These are phyloP conservation scores for Amaurobius ferox DNA, from an alignment of 2,888 invertebrate genomes.

Conservation along the genomic window DNA sequence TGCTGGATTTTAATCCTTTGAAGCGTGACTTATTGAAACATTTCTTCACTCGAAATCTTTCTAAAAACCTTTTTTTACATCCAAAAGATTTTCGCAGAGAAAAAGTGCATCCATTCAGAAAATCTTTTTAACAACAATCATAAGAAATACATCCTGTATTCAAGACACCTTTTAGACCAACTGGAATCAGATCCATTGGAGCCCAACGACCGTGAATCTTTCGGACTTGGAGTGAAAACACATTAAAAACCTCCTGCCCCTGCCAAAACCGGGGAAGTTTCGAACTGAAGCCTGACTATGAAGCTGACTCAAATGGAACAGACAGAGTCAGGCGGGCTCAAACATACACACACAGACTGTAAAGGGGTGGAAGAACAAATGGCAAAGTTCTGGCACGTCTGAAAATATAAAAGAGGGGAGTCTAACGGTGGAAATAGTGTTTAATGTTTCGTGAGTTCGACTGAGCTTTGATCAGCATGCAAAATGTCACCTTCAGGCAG, in stretches of 20 bases:
- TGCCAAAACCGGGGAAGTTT: conserved; percentile 12
- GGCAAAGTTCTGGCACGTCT: conserved; percentile 57
- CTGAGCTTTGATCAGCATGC: conserved; percentile 55
- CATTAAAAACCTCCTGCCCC: conserved; percentile 40
- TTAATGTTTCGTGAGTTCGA: conserved; percentile 66
- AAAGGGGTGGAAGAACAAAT: conserved; percentile 22
- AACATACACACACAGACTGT: not conserved
- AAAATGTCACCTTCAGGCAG: conserved; percentile 54
- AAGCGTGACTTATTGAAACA: not conserved
- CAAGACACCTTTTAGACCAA: conserved; percentile 60
- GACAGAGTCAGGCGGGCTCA: not conserved
- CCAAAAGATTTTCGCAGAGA: not conserved
- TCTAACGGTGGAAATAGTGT: conserved; percentile 48
- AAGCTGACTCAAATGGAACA: conserved; percentile 45
- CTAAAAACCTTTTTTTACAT: not conserved
- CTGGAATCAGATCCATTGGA: conserved; percentile 57
- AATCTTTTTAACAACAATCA: conserved; percentile 55
- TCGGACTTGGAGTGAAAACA: conserved; percentile 61
- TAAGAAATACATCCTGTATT: conserved; percentile 47
- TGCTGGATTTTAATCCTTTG: not conserved
- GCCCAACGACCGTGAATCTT: conserved; percentile 65
- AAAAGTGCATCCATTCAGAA: conserved; percentile 57
- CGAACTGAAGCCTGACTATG: not conserved
- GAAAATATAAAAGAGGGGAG: not conserved
- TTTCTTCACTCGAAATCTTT: not conserved